phyloP scores from a whole-genome alignment of 2,113 vertebrate genomes.

The Amphiprion ocellaris region DNA sequence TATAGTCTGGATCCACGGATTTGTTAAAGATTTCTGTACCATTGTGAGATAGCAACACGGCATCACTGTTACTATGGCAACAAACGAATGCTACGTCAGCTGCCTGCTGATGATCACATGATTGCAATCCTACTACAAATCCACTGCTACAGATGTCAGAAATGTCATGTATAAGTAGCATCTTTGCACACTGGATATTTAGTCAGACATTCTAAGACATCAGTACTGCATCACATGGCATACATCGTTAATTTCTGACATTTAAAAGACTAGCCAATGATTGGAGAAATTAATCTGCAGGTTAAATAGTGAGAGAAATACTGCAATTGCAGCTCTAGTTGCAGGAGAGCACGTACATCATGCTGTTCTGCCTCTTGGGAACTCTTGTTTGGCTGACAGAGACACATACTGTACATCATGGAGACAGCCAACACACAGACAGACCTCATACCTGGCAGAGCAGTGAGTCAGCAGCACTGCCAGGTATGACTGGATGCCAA shows the following conservation, averaged over 20 bases:
- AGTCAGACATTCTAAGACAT: neutral
- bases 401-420: constrained; percentile 42
- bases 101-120: too few relatives aligned
- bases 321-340: constrained; percentile 1
- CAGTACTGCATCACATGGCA: too few relatives aligned
- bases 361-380: constrained; percentile 47
- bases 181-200: too few relatives aligned
- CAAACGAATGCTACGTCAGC: too few relatives aligned
- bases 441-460: constrained; percentile 63
- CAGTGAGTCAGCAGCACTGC: constrained; percentile 64
- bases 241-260: neutral
- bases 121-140: too few relatives aligned
- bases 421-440: constrained; percentile 47
- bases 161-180: too few relatives aligned
- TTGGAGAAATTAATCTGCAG: neutral
- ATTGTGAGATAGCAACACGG: too few relatives aligned
- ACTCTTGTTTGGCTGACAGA: constrained; percentile 50
- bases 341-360: constrained; percentile 21
- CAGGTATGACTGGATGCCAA: constrained; percentile 50
- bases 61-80: too few relatives aligned
- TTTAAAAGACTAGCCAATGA: neutral
- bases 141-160: too few relatives aligned
- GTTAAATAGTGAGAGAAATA: neutral
- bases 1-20: too few relatives aligned
- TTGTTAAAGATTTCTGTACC: too few relatives aligned